Evolutionary conservation across 2,797 vertebrate genomes (phyloP).

Genomic region (Poeciliopsis gracilis): DNA sequence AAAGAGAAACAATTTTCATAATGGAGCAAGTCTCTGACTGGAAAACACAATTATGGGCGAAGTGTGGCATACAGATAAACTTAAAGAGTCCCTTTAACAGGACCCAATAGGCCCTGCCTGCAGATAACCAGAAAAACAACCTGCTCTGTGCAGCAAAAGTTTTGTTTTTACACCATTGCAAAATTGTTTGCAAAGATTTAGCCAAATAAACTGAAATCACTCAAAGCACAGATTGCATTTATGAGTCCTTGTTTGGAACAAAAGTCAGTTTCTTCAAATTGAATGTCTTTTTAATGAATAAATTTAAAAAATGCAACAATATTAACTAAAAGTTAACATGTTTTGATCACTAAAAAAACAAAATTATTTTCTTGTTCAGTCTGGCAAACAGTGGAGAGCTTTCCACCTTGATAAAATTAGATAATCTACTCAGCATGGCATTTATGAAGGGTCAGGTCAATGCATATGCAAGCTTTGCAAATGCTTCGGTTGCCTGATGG

Average conservation of each 20-base stretch:
- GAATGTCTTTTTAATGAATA: background rate
- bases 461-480: background rate
- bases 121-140: constrained; percentile 51
- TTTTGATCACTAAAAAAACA: background rate
- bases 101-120: constrained; percentile 58
- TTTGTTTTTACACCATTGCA: constrained; percentile 58
- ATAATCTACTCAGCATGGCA: background rate
- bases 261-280: background rate
- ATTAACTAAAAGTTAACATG: background rate
- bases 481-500: background rate
- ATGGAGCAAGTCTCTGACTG: constrained; percentile 65
- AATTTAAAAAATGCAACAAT: background rate
- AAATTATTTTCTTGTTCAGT: background rate
- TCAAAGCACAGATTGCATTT: background rate
- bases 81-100: constrained; percentile 62
- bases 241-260: constrained; percentile 22
- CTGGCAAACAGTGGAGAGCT: background rate
- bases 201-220: constrained; percentile 32
- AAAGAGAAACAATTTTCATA: constrained; percentile 73
- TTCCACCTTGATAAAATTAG: background rate
- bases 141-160: constrained; percentile 40
- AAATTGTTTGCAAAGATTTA: constrained; percentile 47
- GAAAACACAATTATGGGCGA: constrained; percentile 72
- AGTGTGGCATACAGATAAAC: constrained; percentile 59
- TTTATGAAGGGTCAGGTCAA: background rate